phyloP scores from a whole-genome alignment of 37 sponge, comb jelly and placozoan genomes.

The Spongilla lacustris region DNA sequence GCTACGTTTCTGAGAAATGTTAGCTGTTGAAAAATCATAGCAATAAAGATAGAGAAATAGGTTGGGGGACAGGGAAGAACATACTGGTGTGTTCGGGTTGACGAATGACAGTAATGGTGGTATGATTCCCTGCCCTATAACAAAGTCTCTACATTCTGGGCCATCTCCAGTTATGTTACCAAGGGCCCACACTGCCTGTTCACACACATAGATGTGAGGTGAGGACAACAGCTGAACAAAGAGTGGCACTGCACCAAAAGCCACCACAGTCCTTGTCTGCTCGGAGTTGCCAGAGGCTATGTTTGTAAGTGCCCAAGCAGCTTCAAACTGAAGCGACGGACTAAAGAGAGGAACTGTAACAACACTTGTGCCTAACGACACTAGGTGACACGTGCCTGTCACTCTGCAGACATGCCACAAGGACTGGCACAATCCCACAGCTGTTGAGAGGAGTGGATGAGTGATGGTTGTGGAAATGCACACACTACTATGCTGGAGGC shows the following conservation, averaged over 20 bases:
- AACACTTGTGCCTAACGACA: background rate
- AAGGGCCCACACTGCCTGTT: slow-evolving; percentile 95
- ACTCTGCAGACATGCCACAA: slow-evolving; percentile 64
- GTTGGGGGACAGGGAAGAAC: background rate
- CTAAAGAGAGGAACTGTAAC: slow-evolving; percentile 23
- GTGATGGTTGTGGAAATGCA: background rate
- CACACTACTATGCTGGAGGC: background rate
- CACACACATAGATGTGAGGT: slow-evolving; percentile 64
- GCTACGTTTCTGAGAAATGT: slow-evolving; percentile 82
- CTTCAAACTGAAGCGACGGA: slow-evolving; percentile 90
- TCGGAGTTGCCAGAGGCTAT: slow-evolving; percentile 94
- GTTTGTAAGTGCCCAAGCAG: slow-evolving; percentile 97
- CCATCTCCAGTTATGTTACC: slow-evolving; percentile 94
- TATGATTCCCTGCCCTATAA: slow-evolving; percentile 83
- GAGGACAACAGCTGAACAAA: slow-evolving; percentile 72
- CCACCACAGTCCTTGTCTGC: slow-evolving; percentile 87
- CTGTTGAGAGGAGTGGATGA: slow-evolving; percentile 22
- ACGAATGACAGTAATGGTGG: slow-evolving; percentile 78
- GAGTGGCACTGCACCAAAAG: slow-evolving; percentile 85
- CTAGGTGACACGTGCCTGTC: slow-evolving; percentile 37
- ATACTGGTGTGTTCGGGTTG: slow-evolving; percentile 63
- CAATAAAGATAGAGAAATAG: too few relatives aligned
- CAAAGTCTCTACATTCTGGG: slow-evolving; percentile 82
- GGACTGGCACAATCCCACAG: slow-evolving; percentile 82
- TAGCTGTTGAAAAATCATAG: slow-evolving; percentile 59